Evolutionary conservation across 2,797 vertebrate species (phyloP).

Genomic region (Anguilla marmorata): DNA sequence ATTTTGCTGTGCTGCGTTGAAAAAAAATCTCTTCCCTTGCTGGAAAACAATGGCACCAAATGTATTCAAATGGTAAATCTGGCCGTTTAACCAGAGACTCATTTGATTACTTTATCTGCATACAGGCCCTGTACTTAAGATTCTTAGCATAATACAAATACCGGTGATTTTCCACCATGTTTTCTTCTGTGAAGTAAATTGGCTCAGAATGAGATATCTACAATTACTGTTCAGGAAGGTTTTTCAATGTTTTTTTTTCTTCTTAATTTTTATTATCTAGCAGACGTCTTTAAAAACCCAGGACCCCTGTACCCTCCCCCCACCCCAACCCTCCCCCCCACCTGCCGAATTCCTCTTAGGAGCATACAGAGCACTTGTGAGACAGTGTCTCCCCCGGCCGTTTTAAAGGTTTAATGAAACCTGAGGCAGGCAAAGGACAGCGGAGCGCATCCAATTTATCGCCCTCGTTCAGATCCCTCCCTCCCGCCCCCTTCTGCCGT

Average conservation of each 20-base stretch:
- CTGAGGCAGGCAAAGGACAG: constrained; percentile 32
- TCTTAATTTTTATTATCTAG: background rate
- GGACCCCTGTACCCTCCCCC: background rate
- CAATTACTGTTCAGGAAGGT: constrained; percentile 43
- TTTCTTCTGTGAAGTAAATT: constrained; percentile 50
- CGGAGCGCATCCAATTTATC: constrained; percentile 55
- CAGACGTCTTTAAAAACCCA: background rate
- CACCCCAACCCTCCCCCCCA: too few relatives aligned
- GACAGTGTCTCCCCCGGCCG: background rate
- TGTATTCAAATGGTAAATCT: background rate
- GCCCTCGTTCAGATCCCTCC: constrained; percentile 51
- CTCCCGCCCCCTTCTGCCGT: constrained; percentile 20
- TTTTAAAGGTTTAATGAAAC: constrained; percentile 41
- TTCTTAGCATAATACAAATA: background rate
- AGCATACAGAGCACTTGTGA: background rate
- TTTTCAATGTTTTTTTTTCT: constrained; percentile 33
- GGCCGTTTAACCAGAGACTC: background rate
- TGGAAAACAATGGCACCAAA: background rate
- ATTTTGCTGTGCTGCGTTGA: background rate
- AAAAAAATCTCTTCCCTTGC: background rate
- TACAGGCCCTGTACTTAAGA: background rate
- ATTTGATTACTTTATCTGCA: background rate
- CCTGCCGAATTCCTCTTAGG: background rate
- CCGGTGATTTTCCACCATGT: background rate
- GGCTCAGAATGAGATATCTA: constrained; percentile 65